Conservation (phyloP, 2,888 invertebrate genomes). For the Lissonota sp. region DNA sequence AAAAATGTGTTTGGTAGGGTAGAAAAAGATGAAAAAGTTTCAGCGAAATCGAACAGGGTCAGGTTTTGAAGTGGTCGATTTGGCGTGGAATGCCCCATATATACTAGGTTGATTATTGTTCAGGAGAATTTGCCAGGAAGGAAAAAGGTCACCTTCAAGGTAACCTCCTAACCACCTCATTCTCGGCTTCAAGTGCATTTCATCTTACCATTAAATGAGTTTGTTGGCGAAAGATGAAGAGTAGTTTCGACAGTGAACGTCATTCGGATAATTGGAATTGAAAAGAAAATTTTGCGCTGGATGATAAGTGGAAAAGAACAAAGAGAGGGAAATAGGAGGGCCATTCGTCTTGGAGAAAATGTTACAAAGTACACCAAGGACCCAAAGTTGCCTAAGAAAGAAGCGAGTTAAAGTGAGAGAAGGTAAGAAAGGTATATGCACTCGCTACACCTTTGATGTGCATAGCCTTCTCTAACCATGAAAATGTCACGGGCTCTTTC, state of each 20-base stretch:
- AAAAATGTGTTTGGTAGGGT: too few species aligned
- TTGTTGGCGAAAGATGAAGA: not conserved
- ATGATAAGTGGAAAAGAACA: slow-evolving; percentile 12
- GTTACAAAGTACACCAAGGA: slow-evolving; percentile 30
- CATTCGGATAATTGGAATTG: slow-evolving; percentile 34
- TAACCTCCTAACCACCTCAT: too few species aligned
- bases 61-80: too few species aligned
- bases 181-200: not conserved
- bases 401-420: not conserved
- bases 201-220: not conserved
- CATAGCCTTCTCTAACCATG: slow-evolving; percentile 34
- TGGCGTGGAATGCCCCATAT: too few species aligned
- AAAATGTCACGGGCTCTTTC: slow-evolving; percentile 65
- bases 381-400: not conserved
- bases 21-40: too few species aligned
- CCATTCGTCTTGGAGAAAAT: slow-evolving; percentile 35
- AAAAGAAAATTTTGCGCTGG: slow-evolving; percentile 26
- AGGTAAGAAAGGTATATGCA: not conserved
- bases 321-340: not conserved
- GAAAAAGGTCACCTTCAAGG: too few species aligned
- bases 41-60: too few species aligned
- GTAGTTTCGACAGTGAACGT: slow-evolving; percentile 7
- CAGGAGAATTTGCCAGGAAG: too few species aligned
- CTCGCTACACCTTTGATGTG: slow-evolving; percentile 17
- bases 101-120: too few species aligned